Evolutionary conservation across 2,797 vertebrate species (phyloP), one percentile per base, ranked within the genome.

Genomic region (Naso thynnoides): DNA sequence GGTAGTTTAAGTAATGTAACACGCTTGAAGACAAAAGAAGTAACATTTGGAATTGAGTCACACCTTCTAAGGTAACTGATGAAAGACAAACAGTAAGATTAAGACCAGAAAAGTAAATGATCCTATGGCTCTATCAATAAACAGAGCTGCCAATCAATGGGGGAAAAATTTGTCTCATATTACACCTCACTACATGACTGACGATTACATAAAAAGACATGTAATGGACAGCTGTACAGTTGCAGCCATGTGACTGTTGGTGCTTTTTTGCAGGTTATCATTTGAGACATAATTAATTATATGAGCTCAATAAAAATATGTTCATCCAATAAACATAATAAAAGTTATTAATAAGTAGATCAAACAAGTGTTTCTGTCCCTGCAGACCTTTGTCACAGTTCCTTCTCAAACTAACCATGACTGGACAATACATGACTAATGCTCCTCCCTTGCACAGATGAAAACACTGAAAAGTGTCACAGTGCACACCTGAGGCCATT

Each of bases 181-280:
- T 77, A 15, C 6, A 0, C 41, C 19, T 57, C 44, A 26, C 11
- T 41, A n/a, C 47, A 3, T n/a, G 48, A 54, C 29, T 60, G 15
- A 42, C n/a, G 58, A 49, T 70, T 79, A 56, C 24, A 41, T 66
- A 62, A 72, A 67, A 64, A 65, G 6, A 42, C 8, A 31, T 8
- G 41, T 8, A 16, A 16, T 16, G 18, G 27, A 6, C 2, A 0
- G 59, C 8, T 75, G 49, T 3, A 56, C 23, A 44, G 19, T 2
- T 68, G 39, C 58, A 68, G 54, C 24, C 62, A 18, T 57, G 45
- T 76, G 45, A 72, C 63, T 47, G 38, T 27, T 55, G 38, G 2
- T 78, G 58, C 13, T 31, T 18, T 24, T 19, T 56, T 29, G 6
- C 6, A 26, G 13, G 44, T 10, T 16, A 47, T 33, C 15, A n/a